A percentile compares a stretch with the other conserved stretches of the same genome.
phyloP scores from a whole-genome alignment of 2,888 invertebrate species.

The Aphidoletes aphidimyza region DNA sequence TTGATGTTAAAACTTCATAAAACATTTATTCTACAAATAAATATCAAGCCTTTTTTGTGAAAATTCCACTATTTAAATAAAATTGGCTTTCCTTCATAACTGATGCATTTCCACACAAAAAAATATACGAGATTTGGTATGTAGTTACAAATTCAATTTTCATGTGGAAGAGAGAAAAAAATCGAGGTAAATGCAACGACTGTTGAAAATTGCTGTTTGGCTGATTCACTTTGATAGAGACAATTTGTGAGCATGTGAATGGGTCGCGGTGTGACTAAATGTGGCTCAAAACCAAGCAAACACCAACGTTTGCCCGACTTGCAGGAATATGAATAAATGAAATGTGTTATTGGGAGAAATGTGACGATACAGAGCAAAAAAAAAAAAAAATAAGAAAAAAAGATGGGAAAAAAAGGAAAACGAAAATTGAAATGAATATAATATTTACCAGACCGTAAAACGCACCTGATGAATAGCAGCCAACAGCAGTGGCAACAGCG shows the following conservation, averaged over 20 bases:
- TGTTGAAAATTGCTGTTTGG: neutral
- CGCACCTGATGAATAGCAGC: slow-evolving; percentile 52
- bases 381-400: neutral
- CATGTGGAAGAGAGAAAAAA: neutral
- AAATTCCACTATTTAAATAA: neutral
- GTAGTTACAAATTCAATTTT: slow-evolving; percentile 8
- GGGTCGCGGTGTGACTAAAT: neutral
- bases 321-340: slow-evolving; percentile 50
- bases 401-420: neutral
- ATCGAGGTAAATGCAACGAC: neutral
- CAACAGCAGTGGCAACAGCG: slow-evolving; percentile 32
- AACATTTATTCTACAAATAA: too few relatives aligned
- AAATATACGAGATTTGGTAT: neutral
- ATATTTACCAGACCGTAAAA: slow-evolving; percentile 53
- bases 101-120: too few relatives aligned
- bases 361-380: neutral
- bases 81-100: neutral
- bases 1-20: too few relatives aligned
- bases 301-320: too few relatives aligned
- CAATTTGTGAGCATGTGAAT: neutral
- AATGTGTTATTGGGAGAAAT: slow-evolving; percentile 32
- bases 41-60: too few relatives aligned
- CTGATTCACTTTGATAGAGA: neutral
- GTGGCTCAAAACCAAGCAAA: neutral
- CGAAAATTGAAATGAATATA: slow-evolving; percentile 54